Evolutionary conservation across 2,888 invertebrate genomes (phyloP), one percentile per base, ranked within the genome.

Genomic region (Dicycla oo): DNA sequence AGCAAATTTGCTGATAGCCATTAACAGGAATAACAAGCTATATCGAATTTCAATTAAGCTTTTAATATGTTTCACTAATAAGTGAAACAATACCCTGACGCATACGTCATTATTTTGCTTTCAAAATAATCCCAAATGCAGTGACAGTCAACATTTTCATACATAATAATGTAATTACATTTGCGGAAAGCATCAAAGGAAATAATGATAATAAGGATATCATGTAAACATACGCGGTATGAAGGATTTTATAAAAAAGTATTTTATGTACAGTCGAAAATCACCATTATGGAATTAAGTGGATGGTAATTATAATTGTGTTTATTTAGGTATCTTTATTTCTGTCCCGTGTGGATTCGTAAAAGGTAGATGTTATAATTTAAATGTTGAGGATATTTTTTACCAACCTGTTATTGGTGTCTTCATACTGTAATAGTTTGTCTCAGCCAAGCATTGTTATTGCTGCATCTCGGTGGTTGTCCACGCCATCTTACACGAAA

Each of bases 61-160:
- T 71, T 63, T 62, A 81, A 57, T 60, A 67, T 57, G 40, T 57
- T 49, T 70, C 11, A 63, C 38, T 68, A 81, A 72, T 69, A 62
- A 53, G 66, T 77, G 71, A 47, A 45, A 57, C 58, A 70, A 23
- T 61, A 68, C 54, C 77, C 77, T 26, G 62, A 69, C 71, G 81
- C 81, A 57, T 23, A 57, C 49, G 23, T 49, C 64, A 79, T 81
- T 77, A 81, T 65, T 80, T 51, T 62, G 51, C 45, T 81, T 58
- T 58, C 49, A n/a, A 58, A 76, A 71, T 71, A 68, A 81, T 70
- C 11, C 34, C 11, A 20, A 51, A 76, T 56, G 51, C 63, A 60
- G 58, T 65, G 57, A 75, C 69, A 34, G 68, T 34, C 69, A n/a
- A 51, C n/a, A 40, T 76, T 69, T 56, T 18, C 62, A 66, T 62